Conservation (phyloP, 2,113 vertebrate species). For the Eulacestoma nigropectus region DNA sequence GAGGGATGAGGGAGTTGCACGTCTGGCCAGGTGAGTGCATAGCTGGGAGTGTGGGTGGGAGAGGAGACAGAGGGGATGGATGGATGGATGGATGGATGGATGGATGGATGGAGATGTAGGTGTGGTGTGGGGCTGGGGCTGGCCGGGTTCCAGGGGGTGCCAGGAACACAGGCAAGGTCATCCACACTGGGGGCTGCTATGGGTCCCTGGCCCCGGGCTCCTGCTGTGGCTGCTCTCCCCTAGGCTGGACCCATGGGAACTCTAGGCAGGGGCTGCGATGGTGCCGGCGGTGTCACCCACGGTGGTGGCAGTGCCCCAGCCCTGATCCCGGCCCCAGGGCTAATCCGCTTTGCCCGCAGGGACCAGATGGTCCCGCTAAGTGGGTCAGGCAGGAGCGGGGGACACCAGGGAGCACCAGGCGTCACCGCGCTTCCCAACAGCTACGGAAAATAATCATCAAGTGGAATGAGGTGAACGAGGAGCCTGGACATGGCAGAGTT, state of each 20-base stretch:
- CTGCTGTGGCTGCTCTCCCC: neutral
- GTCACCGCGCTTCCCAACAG: neutral
- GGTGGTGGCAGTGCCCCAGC: neutral
- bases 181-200: neutral
- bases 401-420: neutral
- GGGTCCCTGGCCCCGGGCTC: neutral
- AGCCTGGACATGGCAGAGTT: fast-evolving
- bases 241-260: fast-evolving
- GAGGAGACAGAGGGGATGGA: too few relatives aligned
- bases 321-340: neutral
- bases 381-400: neutral
- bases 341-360: neutral
- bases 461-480: neutral
- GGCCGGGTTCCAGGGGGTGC: fast-evolving
- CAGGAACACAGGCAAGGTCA: neutral
- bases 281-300: fast-evolving
- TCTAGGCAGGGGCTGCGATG: fast-evolving
- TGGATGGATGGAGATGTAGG: fast-evolving
- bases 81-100: neutral
- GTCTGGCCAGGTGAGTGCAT: too few relatives aligned
- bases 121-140: fast-evolving
- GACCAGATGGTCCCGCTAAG: conserved; percentile 10
- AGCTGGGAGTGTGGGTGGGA: too few relatives aligned
- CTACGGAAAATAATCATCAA: fast-evolving
- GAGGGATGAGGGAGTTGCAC: too few relatives aligned